Evolutionary conservation across 2,113 vertebrate species (phyloP).

Genomic region (Apodemus sylvaticus): DNA sequence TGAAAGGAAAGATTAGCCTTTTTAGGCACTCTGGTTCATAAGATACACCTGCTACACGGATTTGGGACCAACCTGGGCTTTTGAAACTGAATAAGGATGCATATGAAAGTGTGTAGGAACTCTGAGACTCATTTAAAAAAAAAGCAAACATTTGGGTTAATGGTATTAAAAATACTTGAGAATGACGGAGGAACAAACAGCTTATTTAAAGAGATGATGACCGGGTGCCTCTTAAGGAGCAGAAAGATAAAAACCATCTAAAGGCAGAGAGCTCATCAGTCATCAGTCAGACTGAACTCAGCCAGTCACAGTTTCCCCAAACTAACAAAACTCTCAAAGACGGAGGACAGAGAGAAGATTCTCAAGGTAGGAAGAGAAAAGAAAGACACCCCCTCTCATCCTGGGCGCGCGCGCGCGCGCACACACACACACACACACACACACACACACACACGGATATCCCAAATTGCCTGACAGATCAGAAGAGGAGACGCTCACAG

Average conservation of each 20-base stretch:
- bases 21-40: not conserved
- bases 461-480: not conserved
- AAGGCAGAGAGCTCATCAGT: not conserved
- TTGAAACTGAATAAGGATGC: not conserved
- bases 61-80: not conserved
- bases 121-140: not conserved
- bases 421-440: not conserved
- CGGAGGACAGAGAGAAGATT: not conserved
- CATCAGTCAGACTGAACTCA: not conserved
- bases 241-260: not conserved
- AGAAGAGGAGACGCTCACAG: not conserved
- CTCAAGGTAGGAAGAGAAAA: not conserved
- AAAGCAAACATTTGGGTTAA: not conserved
- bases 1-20: not conserved
- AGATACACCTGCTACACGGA: too few relatives aligned
- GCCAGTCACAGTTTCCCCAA: not conserved
- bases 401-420: too few relatives aligned
- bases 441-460: not conserved
- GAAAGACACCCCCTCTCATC: not conserved
- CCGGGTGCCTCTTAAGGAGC: not conserved
- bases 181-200: not conserved
- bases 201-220: not conserved
- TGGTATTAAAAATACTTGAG: not conserved
- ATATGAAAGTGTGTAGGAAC: not conserved
- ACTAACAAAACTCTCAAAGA: not conserved